Base-by-base conservation (phyloP, 2,113 vertebrate species). In the Cephalopholis sonnerati region DNA sequence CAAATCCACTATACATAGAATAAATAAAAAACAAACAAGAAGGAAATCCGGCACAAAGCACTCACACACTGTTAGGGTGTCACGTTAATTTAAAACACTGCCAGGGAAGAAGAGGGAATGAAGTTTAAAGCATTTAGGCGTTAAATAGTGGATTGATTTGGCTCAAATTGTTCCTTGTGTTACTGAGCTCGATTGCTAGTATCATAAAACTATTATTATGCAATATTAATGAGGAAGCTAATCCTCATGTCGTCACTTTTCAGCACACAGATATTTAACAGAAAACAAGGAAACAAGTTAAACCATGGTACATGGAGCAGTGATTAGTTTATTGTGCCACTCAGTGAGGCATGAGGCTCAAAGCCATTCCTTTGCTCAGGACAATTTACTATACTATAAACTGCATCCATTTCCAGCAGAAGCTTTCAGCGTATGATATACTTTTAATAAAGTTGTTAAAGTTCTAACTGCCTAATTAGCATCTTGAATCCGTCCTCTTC, bases 191-290 rank as follows among this genome's bases (percentile, higher is more conserved):
- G 20, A 80, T 15, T 69, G 10, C 9, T n/a, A 67, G 61, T 24
- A 58, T 51, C 11, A n/a, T 16, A 25, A 18, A 76, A 67, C 5
- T 72, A 7, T n/a, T 24, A 62, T 53, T 46, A 53, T 62, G 54
- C 20, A 73, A 54, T 44, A 83, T 62, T 67, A 54, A 83, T 61
- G 54, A 74, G 20, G 20, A 67, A 46, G 25, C 29, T 1, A n/a
- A 4, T 46, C 66, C 66, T 59, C 15, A 61, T 72, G 59, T 7
- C 41, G 51, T 57, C 32, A 20, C 41, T 64, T 50, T 62, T 8
- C 59, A 61, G 51, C 67, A 46, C 51, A 22, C 41, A 66, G 20
- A 72, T 62, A 46, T 27, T n/a, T 10, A 44, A 20, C 67, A 58
- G 36, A 73, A 46, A 69, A 59, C 24, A 44, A 51, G 68, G 32